Base-by-base conservation (phyloP, 2,888 invertebrate genomes). In the Dicranocentrus wangi region DNA sequence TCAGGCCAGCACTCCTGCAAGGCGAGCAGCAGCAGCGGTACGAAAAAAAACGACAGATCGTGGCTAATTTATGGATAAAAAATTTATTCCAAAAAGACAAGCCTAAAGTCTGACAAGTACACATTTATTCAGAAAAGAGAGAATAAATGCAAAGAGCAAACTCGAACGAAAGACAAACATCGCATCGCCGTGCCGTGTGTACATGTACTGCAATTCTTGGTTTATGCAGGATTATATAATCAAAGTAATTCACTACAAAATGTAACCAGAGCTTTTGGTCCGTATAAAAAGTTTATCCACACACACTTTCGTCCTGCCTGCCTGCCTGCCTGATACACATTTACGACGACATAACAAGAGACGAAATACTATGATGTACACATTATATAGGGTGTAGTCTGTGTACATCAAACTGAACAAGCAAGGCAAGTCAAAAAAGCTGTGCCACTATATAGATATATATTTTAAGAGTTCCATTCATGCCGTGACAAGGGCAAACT, bases 401-500 rank as follows among this genome's bases (percentile, higher is more conserved):
- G 55, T 10, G 13, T 15, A n/a, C 7, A 39, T 15, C 32, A 71
- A 21, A 17, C 3, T 13, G 47, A 58, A 19, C 43, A 42, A 58
- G 61, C 71, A 71, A 61, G n/a, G n/a, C 32, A 71, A 21, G n/a
- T 10, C 3, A 39, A 58, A 19, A 25, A 42, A 58, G 61, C 71
- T 60, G 47, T 32, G 42, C 19, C 60, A 72, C 51, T 25, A 71
- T 71, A 58, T 43, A 32, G 61, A n/a, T n/a, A n/a, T n/a, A n/a
- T n/a, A n/a, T n/a, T n/a, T n/a, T n/a, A n/a, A 8, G 27, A 75
- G 60, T 60, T 32, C 68, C 61, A 77, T 61, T 77, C 69, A 69
- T 53, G 76, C 66, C 76, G 32, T 77, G 76, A 77, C 76, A 77
- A 77, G 76, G 76, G 76, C 76, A 77, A 77, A 77, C 47, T 61